Evolutionary conservation across 2,113 vertebrate genomes (phyloP), one percentile per base, ranked within the genome.

Genomic region (Pelobates fuscus): DNA sequence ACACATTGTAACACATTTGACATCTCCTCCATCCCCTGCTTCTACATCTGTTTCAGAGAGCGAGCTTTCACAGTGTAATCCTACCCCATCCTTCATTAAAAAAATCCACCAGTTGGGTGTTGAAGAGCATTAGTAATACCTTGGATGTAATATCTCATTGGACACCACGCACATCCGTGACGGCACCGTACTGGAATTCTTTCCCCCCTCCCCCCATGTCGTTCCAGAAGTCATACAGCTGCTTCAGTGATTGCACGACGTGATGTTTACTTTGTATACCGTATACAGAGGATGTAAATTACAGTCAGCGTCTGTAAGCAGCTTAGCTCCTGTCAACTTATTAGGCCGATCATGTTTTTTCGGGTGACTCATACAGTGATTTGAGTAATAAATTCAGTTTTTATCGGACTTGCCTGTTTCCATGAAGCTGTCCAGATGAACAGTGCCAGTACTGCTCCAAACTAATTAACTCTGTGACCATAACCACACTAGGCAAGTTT

Each of bases 371-470:
- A 57, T 57, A 10, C 10, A 37, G n/a, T n/a, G n/a, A n/a, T n/a
- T 37, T 10, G 27, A 14, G 15, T 23, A 18, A 46, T 58, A 23
- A 44, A 44, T 60, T 41, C 12, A 20, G 37, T 43, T 74, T 43
- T 65, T 29, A 75, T 75, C 41, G 63, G 52, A 65, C 52, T 59
- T 32, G 5, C 10, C n/a, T 52, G 71, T 29, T 37, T 59, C 8
- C n/a, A 4, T 25, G 41, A 32, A 30, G 52, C 12, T 14, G 54
- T 60, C 72, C 72, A 76, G 71, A 62, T 75, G 71, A 52, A 67
- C 12, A 3, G 18, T 46, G 26, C 30, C 32, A 20, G 8, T 25
- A 17, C 32, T 46, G 49, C 66, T 57, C 29, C 2, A 26, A 55
- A 4, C 21, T 55, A 55, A 15, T 55, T 55, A 21, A 3, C 21